phyloP scores from a whole-genome alignment of 2,888 invertebrate genomes.

The Leptothorax acervorum region DNA sequence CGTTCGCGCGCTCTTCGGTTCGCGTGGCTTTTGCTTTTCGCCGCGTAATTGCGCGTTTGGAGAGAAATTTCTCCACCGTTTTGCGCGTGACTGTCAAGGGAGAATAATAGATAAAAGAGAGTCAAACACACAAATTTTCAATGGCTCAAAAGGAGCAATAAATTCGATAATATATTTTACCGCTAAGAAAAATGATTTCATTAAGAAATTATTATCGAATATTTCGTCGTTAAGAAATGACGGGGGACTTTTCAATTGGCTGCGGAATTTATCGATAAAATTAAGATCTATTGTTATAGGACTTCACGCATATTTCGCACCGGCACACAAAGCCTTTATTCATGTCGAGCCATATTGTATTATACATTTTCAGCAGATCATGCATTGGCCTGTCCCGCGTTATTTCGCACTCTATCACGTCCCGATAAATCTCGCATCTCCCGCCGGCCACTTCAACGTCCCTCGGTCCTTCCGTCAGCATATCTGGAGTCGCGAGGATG shows the following conservation, averaged over 20 bases:
- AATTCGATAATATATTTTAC: neutral
- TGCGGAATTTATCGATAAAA: constrained; percentile 18
- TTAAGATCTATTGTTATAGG: constrained; percentile 24
- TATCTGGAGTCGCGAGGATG: neutral
- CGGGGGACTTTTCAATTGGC: neutral
- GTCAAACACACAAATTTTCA: neutral
- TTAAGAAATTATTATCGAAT: neutral
- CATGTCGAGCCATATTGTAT: constrained; percentile 34
- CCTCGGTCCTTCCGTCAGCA: constrained; percentile 10
- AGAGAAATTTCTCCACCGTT: neutral
- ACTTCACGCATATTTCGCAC: neutral
- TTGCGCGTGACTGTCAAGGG: neutral
- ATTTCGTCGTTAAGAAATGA: neutral
- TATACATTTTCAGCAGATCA: constrained; percentile 33
- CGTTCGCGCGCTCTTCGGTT: neutral
- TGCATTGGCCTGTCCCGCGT: neutral
- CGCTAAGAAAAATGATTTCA: neutral
- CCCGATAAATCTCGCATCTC: neutral
- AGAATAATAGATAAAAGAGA: neutral
- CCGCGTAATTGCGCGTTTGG: constrained; percentile 17
- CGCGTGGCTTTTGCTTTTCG: neutral
- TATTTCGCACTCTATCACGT: too few species aligned
- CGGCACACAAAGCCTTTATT: constrained; percentile 21
- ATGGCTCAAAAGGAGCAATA: neutral
- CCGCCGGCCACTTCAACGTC: neutral